phyloP scores from a whole-genome alignment of 2,888 invertebrate genomes.

The Orthosia cruda region DNA sequence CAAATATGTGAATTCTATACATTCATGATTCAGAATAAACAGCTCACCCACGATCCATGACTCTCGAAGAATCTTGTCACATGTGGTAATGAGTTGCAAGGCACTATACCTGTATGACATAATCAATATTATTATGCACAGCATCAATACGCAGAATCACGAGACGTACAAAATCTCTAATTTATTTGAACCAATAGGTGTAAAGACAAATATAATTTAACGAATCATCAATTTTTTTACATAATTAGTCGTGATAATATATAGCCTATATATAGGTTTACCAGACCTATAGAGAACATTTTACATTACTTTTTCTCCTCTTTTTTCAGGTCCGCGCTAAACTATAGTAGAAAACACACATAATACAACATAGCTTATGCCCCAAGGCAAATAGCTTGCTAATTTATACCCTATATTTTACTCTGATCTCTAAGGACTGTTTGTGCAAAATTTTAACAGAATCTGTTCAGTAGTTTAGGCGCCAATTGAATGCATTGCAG shows the following conservation, averaged over 20 bases:
- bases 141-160: neutral
- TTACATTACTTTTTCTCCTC: too few species aligned
- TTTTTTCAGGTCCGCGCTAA: too few species aligned
- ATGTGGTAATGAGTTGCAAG: slow-evolving; percentile 68
- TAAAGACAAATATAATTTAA: neutral
- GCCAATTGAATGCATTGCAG: too few species aligned
- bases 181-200: neutral
- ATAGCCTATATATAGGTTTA: too few species aligned
- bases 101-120: slow-evolving; percentile 23
- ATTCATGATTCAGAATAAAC: slow-evolving; percentile 73
- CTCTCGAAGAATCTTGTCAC: slow-evolving; percentile 53
- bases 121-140: slow-evolving; percentile 19
- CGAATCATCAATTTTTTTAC: neutral
- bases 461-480: too few species aligned
- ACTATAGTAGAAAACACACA: too few species aligned
- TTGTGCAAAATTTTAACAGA: too few species aligned
- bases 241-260: neutral
- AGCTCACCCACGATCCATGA: slow-evolving; percentile 83
- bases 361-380: too few species aligned
- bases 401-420: too few species aligned
- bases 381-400: too few species aligned
- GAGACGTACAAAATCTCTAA: neutral
- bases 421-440: too few species aligned
- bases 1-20: slow-evolving; percentile 84
- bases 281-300: too few species aligned